Evolutionary conservation across 2,888 invertebrate genomes (phyloP).

Genomic region (Amphipyra tragopoginis): DNA sequence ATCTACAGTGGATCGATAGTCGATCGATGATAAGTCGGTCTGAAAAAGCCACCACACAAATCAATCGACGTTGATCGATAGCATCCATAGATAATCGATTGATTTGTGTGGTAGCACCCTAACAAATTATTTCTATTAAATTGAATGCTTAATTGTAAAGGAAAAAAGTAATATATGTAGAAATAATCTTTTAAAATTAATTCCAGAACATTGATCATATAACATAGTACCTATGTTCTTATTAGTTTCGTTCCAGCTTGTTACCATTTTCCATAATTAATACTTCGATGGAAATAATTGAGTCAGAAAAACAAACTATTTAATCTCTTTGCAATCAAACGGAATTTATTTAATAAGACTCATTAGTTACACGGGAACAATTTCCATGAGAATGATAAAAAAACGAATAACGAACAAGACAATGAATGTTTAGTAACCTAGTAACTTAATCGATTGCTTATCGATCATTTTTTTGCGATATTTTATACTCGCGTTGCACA

Average conservation of each 20-base stretch:
- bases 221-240: too few relatives aligned
- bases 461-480: constrained; percentile 38
- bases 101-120: too few relatives aligned
- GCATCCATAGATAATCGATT: too few relatives aligned
- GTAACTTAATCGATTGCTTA: constrained; percentile 42
- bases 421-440: constrained; percentile 54
- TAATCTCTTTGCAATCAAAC: constrained; percentile 23
- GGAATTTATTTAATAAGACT: constrained; percentile 29
- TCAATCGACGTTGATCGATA: too few relatives aligned
- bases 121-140: too few relatives aligned
- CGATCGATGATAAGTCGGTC: too few relatives aligned
- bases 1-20: too few relatives aligned
- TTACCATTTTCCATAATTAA: not conserved
- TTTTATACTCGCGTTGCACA: constrained; percentile 37
- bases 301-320: not conserved
- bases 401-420: constrained; percentile 33
- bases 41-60: too few relatives aligned
- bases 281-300: not conserved
- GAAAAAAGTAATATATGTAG: too few relatives aligned
- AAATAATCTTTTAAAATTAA: too few relatives aligned
- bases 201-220: too few relatives aligned
- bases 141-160: too few relatives aligned
- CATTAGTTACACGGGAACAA: constrained; percentile 29
- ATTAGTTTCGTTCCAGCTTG: not conserved
- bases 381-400: constrained; percentile 41